Base-by-base conservation (phyloP, 2,888 invertebrate genomes). In the Nemotelus pantherinus region DNA sequence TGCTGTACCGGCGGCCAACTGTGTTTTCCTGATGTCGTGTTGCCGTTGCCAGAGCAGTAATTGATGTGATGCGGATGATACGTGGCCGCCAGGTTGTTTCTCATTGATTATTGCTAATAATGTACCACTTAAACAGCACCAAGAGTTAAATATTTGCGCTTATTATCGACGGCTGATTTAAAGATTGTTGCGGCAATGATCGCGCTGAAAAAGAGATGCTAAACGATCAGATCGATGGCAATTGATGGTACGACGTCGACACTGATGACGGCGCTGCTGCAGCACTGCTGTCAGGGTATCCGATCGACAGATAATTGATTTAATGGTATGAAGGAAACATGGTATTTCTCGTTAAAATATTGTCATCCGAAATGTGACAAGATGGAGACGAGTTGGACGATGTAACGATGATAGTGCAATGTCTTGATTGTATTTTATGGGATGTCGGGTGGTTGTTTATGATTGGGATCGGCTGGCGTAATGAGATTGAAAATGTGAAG, bases 341-440 rank as follows among this genome's bases (percentile, higher is more conserved):
- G 63, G 63, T 63, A 74, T 25, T 25, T 25, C 25, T 63, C 63
- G 50, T 74, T 60, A 74, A 74, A 74, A 63, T 72, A 63, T 74
- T 74, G 74, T 74, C 74, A 60, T 74, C 60, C 74, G 48, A 74
- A 74, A 70, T 55, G 44, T n/a, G 25, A 25, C 9, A 58, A 39
- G 39, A 25, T 25, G 25, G 25, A n/a, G 58, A 58, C 4, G 58
- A 58, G 41, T 25, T 25, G 25, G 25, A 60, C 60, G 4, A 25
- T 25, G 57, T 3, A 25, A 58, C 58, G 4, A 70, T 55, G 70
- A 70, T 55, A 41, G 63, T 63, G 63, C 47, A 63, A 74, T 63
- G 74, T 74, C 74, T 74, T 74, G 74, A 74, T 74, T 74, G 74
- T 60, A 74, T 74, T 74, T 74, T 74, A 74, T 74, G 74, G 63